Base-by-base conservation (phyloP, 2,113 vertebrate species). In the Pseudorasbora parva region DNA sequence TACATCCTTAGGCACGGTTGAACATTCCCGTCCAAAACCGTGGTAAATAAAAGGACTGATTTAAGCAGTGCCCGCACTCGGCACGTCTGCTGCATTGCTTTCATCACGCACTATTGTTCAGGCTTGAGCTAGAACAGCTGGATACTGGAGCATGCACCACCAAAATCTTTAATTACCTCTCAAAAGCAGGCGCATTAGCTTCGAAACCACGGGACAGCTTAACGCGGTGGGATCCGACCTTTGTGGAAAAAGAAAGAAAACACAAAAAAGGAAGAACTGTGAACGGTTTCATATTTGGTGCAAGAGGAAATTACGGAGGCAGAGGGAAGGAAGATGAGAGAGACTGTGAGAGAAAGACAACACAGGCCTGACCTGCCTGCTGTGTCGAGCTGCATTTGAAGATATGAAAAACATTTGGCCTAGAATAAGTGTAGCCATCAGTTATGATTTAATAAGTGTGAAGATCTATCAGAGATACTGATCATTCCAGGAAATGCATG, bases 191-290 rank as follows among this genome's bases (percentile, higher is more conserved):
- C 8, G 98, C 98, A 11, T 99, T 99, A 0, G 97, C 97, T 91
- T 99, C 98, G 77, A 98, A 99, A 54, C 98, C 98, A 72, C 98
- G 93, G 56, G 98, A 99, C 93, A 99, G 97, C 88, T 98, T 96
- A 84, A 99, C 98, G 81, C 98, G 97, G 90, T 99, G 98, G n/a
- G 98, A 99, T 84, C 98, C 98, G 68, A 99, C 98, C 98, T 99
- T 85, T 27, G 49, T 25, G 41, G 27, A 27, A 30, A 86, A 71
- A 87, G 14, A 11, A 10, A 78, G 23, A 84, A n/a, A 78, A 45
- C 59, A 56, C 7, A 89, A 15, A 68, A 17, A 71, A 51, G 37
- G 17, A 56, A 8, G 4, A 27, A 54, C 6, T 7, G 30, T 51
- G 11, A 68, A 11, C 11, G 21, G 4, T 56, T 69, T 49, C 15